These are phyloP conservation scores for Drosophila pectinifera DNA, from an alignment of 1,140 invertebrate species.

Conservation along the genomic window DNA sequence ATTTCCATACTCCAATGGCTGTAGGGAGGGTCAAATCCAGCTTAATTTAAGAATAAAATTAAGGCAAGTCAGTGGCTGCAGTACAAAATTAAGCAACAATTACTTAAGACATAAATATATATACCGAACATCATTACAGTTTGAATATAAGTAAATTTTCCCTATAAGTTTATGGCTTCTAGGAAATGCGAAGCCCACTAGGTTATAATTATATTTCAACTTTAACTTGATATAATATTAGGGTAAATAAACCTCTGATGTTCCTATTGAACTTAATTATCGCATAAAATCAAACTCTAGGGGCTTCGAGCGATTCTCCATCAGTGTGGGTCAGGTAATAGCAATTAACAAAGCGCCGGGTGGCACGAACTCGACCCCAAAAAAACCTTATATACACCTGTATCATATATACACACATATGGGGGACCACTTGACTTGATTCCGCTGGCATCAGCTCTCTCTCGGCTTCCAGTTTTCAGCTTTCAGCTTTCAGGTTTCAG, in stretches of 20 bases:
- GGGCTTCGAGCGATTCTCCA: neutral
- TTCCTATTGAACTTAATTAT: conserved; percentile 1
- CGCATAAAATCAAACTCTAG: neutral
- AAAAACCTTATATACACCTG: conserved; percentile 30
- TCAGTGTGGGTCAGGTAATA: conserved; percentile 47
- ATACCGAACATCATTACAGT: neutral
- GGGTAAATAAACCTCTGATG: no score
- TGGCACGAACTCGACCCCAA: conserved; percentile 71
- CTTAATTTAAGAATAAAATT: neutral
- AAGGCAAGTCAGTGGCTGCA: neutral
- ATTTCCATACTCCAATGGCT: conserved; percentile 9
- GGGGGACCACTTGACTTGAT: conserved; percentile 46
- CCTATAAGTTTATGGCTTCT: no score
- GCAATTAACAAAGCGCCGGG: conserved; percentile 63
- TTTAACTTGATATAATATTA: neutral
- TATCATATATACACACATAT: conserved; percentile 15
- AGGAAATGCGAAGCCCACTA: neutral
- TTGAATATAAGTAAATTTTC: neutral
- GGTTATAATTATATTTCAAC: neutral
- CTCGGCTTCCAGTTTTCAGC: conserved; percentile 27
- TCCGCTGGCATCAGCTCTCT: conserved; percentile 38
- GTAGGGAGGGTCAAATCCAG: neutral
- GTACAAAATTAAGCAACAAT: neutral
- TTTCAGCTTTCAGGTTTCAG: conserved; percentile 17
- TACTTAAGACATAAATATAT: no score